A percentile compares a stretch with the other conserved stretches of the same genome.
Evolutionary conservation across 2,888 invertebrate species (phyloP).

Genomic region (Nomada ruficornis): DNA sequence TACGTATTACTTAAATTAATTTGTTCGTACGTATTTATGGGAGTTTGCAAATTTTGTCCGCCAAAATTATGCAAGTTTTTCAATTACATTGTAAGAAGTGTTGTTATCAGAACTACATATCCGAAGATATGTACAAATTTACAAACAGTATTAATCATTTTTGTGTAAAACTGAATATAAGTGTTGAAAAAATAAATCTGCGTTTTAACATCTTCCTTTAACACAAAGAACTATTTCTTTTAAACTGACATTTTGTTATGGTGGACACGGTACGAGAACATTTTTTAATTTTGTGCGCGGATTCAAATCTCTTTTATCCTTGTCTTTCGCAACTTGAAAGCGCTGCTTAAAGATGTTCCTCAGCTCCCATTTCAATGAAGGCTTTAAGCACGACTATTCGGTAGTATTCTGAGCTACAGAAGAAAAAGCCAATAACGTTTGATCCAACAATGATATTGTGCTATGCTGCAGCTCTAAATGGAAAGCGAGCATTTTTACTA

Average conservation of each 20-base stretch:
- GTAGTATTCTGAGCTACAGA: too few relatives aligned
- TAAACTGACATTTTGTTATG: too few relatives aligned
- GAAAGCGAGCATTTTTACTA: conserved; percentile 25
- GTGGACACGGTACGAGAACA: too few relatives aligned
- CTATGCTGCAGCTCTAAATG: conserved; percentile 22
- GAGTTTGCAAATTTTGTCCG: not conserved
- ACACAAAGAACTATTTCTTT: not conserved
- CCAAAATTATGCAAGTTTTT: not conserved
- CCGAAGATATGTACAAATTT: conserved; percentile 47
- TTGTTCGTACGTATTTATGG: conserved; percentile 5
- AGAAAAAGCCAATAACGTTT: conserved; percentile 13
- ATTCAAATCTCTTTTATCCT: not conserved
- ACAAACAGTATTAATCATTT: conserved; percentile 45
- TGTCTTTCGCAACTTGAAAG: not conserved
- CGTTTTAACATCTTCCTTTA: not conserved
- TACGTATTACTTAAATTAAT: conserved; percentile 12
- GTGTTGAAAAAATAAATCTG: conserved; percentile 13
- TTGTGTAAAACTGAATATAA: conserved; percentile 45
- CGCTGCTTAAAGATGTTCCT: not conserved
- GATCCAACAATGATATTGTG: not conserved
- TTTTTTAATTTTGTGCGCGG: not conserved
- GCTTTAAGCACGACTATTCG: not conserved
- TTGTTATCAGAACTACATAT: conserved; percentile 38
- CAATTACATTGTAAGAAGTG: conserved; percentile 1
- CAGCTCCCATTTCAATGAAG: not conserved